Evolutionary conservation across 2,888 invertebrate genomes (phyloP), one percentile per base, ranked within the genome.

Genomic region (Leptopilina myrica): DNA sequence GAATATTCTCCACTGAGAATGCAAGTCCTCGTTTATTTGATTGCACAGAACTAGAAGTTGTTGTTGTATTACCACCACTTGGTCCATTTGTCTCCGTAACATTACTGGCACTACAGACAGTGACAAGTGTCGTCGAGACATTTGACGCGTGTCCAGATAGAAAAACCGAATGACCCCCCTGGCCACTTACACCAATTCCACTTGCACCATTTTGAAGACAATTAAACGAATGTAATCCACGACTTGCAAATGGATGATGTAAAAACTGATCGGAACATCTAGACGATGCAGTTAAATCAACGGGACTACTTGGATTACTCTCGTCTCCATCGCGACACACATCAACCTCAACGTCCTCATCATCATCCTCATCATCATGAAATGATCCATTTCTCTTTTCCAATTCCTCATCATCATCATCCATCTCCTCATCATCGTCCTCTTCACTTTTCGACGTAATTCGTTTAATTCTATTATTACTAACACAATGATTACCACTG

Each of bases 1-100:
- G 92, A 84, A 97, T 97, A 89, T 97, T 97, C 92, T 97, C 97
- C 33, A 97, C 97, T 6, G 97, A 97, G 92, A 97, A 97, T 20
- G 97, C 96, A 83, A 97, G 94, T 85, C 94, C 95, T 86, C 95
- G 92, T 76, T 95, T 95, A 80, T 94, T 92, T 73, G 93, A 93
- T 78, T 94, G 92, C 62, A 94, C 92, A 77, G 93, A 88, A 73
- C 93, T 93, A 11, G 90, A 82, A 0, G 89, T 88, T 33, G 33
- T 33, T 2, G 33, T 33, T 3, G 89, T 88, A 49, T 49, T 49
- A 8, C 49, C 49, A 43, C 86, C 86, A 53, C 86, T 86, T 14
- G 85, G 81, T 9, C 87, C 85, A 5, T 85, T 86, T n/a, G 84
- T 84, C 78, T 85, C 85, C 11, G 87, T 82, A 43, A 85, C 81